Evolutionary conservation across 2,888 invertebrate species (phyloP).

Genomic region (Agriopis leucophaearia): DNA sequence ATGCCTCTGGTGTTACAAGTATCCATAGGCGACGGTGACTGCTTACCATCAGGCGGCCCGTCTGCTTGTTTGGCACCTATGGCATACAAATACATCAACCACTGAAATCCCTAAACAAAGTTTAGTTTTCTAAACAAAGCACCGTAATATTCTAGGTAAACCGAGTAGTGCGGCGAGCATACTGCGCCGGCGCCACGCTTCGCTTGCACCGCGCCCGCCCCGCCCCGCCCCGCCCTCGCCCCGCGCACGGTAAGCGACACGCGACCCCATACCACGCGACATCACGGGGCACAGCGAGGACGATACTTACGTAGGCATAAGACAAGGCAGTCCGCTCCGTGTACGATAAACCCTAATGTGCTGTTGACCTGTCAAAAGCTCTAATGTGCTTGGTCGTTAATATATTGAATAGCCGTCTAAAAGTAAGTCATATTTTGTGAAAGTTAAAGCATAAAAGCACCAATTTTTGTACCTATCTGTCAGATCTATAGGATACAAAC

Average conservation of each 20-base stretch:
- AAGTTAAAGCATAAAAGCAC: background rate
- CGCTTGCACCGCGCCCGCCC: slow-evolving; percentile 17
- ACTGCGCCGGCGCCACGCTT: slow-evolving; percentile 30
- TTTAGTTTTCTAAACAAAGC: background rate
- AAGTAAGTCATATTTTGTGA: background rate
- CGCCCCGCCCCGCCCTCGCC: slow-evolving; percentile 6
- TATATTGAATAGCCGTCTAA: background rate
- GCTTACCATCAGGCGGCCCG: too few species aligned
- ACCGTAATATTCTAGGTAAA: slow-evolving; percentile 48
- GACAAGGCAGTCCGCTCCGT: slow-evolving; percentile 14
- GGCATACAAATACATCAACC: too few species aligned
- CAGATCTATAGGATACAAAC: background rate
- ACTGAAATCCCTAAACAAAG: background rate
- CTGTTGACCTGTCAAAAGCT: background rate
- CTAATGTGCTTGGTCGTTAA: background rate
- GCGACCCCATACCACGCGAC: slow-evolving; percentile 9
- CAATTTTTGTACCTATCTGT: background rate
- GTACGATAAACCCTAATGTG: background rate
- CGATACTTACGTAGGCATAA: slow-evolving; percentile 33
- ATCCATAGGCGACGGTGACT: too few species aligned
- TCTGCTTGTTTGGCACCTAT: too few species aligned
- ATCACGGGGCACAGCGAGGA: slow-evolving; percentile 17
- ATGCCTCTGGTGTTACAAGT: too few species aligned
- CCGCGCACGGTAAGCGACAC: slow-evolving; percentile 23
- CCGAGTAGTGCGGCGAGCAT: slow-evolving; percentile 48